A percentile compares a stretch with the other conserved stretches of the same genome.
These are phyloP conservation scores for Mythimna albipuncta DNA, from an alignment of 2,888 invertebrate genomes.

Conservation along the genomic window DNA sequence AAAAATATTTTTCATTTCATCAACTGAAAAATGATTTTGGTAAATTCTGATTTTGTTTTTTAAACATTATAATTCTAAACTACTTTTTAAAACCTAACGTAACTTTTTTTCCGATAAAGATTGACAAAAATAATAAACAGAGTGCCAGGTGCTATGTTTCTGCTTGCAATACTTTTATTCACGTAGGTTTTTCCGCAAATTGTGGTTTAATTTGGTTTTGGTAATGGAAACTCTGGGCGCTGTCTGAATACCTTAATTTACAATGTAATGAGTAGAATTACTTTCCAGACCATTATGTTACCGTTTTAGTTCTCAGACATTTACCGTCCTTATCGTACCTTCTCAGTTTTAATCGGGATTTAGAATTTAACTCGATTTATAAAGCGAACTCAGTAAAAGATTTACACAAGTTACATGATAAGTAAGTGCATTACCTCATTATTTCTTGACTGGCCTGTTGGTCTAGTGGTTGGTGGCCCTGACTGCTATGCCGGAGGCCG, in stretches of 20 bases:
- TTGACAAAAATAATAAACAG: neutral
- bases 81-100: too few species aligned
- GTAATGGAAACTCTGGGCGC: constrained; percentile 7
- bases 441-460: too few species aligned
- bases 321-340: neutral
- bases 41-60: too few species aligned
- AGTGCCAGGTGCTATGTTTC: neutral
- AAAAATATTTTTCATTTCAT: too few species aligned
- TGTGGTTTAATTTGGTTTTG: neutral
- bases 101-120: too few species aligned
- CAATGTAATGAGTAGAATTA: constrained; percentile 35
- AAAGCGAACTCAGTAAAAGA: neutral
- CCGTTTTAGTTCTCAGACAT: constrained; percentile 17
- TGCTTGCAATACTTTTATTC: neutral
- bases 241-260: constrained; percentile 23
- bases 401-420: too few species aligned
- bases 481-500: too few species aligned
- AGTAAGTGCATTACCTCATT: neutral
- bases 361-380: neutral
- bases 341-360: neutral
- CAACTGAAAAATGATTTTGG: too few species aligned
- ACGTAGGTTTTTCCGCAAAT: neutral
- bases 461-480: too few species aligned
- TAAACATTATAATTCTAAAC: too few species aligned
- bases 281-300: constrained; percentile 26